Conservation (phyloP, 2,888 invertebrate species). For the Noctua fimbriata region DNA sequence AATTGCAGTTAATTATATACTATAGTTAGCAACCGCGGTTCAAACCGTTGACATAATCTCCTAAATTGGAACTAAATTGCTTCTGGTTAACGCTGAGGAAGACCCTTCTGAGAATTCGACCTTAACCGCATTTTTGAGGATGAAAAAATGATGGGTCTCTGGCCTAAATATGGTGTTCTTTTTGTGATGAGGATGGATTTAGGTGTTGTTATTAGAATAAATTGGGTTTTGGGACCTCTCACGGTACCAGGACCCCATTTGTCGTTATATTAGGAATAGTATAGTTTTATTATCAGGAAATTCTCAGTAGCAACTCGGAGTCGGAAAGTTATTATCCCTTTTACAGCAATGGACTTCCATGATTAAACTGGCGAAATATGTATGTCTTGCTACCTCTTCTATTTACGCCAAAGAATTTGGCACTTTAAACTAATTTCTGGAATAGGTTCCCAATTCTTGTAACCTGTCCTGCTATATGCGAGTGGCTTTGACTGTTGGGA, state of each 20-base stretch:
- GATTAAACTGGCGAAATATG: background rate
- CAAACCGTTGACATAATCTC: constrained; percentile 54
- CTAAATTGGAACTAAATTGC: constrained; percentile 41
- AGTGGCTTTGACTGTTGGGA: background rate
- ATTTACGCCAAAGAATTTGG: background rate
- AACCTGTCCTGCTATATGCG: background rate
- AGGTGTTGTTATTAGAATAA: background rate
- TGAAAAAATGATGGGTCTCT: constrained; percentile 12
- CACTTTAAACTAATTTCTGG: background rate
- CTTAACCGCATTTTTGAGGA: constrained; percentile 49
- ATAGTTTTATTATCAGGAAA: background rate
- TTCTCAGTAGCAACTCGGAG: background rate
- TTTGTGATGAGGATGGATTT: constrained; percentile 2
- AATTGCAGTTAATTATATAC: constrained; percentile 68
- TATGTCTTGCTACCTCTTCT: too few species aligned
- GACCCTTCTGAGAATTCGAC: constrained; percentile 44
- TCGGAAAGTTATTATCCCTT: background rate
- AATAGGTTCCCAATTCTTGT: background rate
- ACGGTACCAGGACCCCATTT: background rate
- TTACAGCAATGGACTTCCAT: background rate
- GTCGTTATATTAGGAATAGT: background rate
- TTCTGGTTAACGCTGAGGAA: background rate
- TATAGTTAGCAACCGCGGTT: constrained; percentile 54
- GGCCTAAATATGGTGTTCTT: background rate
- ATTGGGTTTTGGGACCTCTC: background rate